Evolutionary conservation across 2,113 vertebrate species (phyloP).

Genomic region (Cinclus mexicanus): DNA sequence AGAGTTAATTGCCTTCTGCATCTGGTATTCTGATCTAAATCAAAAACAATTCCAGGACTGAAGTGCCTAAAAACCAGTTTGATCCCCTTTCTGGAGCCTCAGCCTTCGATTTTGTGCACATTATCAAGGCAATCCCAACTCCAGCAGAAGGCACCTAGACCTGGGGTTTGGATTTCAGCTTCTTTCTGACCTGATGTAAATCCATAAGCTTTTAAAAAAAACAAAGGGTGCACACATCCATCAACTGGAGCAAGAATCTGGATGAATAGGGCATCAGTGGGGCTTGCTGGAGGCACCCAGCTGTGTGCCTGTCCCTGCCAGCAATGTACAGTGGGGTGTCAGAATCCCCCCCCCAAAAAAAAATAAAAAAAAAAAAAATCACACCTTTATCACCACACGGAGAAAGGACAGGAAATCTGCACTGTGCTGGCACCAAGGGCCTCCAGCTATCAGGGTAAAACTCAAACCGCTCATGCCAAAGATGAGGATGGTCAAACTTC

Average conservation of each 20-base stretch:
- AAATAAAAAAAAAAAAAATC: not conserved
- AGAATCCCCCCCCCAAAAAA: not conserved
- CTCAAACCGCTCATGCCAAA: not conserved
- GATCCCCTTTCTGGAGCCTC: not conserved
- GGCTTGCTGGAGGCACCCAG: not conserved
- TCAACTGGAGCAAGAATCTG: not conserved
- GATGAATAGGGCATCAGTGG: not conserved
- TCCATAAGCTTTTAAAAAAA: not conserved
- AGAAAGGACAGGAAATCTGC: not conserved
- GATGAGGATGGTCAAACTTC: accelerated
- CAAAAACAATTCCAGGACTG: not conserved
- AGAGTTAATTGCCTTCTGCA: not conserved
- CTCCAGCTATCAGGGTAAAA: not conserved
- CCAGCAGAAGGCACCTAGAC: not conserved
- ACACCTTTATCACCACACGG: not conserved
- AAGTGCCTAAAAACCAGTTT: not conserved
- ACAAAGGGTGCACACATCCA: accelerated
- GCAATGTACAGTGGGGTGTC: not conserved
- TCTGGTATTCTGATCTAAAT: not conserved
- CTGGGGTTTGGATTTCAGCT: not conserved
- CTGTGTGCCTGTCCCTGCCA: not conserved
- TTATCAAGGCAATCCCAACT: not conserved
- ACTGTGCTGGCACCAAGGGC: accelerated
- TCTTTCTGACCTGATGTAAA: not conserved
- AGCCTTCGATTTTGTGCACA: not conserved